Evolutionary conservation across 1,140 invertebrate genomes (phyloP), one percentile per base, ranked within the genome.

Genomic region (Rhopalosiphum maidis): DNA sequence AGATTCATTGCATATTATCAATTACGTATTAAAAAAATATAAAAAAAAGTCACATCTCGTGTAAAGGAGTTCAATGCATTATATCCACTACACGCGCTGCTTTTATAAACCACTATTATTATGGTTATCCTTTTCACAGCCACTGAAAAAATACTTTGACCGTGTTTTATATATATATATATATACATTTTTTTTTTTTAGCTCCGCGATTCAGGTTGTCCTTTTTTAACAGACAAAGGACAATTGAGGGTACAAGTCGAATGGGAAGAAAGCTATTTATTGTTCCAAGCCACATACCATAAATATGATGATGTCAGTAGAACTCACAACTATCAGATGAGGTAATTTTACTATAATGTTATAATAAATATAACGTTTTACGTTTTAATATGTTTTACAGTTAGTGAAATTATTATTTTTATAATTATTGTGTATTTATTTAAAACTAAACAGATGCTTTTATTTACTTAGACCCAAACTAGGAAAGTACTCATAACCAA

Each of bases 311-410:
- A 98, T 95, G 97, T 98, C 43, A 97, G 96, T 94, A 96, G 97
- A 93, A 96, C 98, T 92, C 98, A 98, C 95, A 98, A 97, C 95
- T 97, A 97, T 94, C 98, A 98, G 95, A 98, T 98, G 98, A 97
- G 97, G 97, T 97, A 95, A 96, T 95, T 68, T 35, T 43, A 88
- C 21, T 23, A 54, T 43, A 48, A 54, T 2, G 21, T 22, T 68
- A 15, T 6, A 18, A 15, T 77, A 18, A 1, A 35, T 77, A 60
- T 77, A n/a, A 18, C n/a, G 30, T 77, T 77, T 77, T 77, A 35
- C n/a, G 15, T n/a, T n/a, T n/a, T n/a, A 77, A 6, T 1, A n/a
- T 18, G n/a, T n/a, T 15, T 68, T n/a, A n/a, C 0, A n/a, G 30
- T n/a, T 30, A 77, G n/a, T 18, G 11, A n/a, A 77, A 68, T n/a